Base-by-base conservation (phyloP, 2,888 invertebrate genomes). In the Drosophila prolongata region DNA sequence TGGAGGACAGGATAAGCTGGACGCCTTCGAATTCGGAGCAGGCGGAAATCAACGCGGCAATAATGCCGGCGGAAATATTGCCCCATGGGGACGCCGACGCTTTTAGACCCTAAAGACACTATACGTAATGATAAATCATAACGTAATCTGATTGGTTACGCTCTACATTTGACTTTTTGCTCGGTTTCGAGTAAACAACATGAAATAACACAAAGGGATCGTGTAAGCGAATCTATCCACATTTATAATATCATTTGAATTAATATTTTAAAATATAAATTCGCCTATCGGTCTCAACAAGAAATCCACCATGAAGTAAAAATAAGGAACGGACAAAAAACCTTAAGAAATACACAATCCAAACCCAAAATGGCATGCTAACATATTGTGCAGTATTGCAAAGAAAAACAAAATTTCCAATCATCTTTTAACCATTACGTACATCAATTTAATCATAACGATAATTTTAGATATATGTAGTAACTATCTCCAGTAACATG, bases 41-140 rank as follows among this genome's bases (percentile, higher is more conserved):
- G 49, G 49, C 49, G 91, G 90, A 65, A 89, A 89, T 77, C 90
- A 87, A 66, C 87, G 89, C 69, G 89, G 90, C 78, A 87, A 88
- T 86, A 91, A 91, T 76, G 90, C 88, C 73, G 90, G 90, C 67
- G 88, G 87, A 61, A 89, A 89, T 82, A 90, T 81, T 79, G 90
- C 89, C 77, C 91, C 90, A 75, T 91, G 91, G 91, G 91, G 91
- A 80, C 87, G 92, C 78, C 90, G 92, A 89, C 92, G 92, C 82
- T 92, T 92, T 89, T 92, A 92, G 90, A 76, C 49, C 47, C 16
- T 14, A 14, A 67, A 69, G 34, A 19, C 30, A 16, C 43, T 43
- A 30, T 40, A 58, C 46, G 40, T 27, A 55, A 55, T n/a, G 34
- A 44, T 30, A 49, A 37, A 16, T 34, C 11, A 54, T 16, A 40